These are phyloP conservation scores for Aradophagus sp. DNA, from an alignment of 1,140 invertebrate species.

Conservation along the genomic window DNA sequence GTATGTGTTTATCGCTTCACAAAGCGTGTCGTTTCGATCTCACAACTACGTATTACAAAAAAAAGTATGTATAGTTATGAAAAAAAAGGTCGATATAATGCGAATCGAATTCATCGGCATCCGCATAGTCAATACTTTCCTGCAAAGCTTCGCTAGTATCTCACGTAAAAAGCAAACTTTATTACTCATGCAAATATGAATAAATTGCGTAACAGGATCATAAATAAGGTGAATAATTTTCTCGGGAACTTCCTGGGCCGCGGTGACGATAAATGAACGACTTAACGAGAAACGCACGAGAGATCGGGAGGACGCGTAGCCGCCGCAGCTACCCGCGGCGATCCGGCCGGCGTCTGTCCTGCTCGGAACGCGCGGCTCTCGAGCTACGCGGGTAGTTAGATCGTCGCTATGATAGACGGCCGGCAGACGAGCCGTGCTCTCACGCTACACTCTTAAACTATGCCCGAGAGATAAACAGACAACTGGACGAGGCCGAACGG, in stretches of 20 bases:
- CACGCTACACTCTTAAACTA: constrained; percentile 31
- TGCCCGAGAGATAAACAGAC: constrained; percentile 33
- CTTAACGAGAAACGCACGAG: constrained; percentile 29
- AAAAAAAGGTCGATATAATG: no score
- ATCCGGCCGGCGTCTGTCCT: constrained; percentile 27
- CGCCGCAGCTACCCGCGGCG: constrained; percentile 30
- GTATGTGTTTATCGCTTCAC: no score
- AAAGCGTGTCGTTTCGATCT: no score
- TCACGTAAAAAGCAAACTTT: constrained; percentile 24
- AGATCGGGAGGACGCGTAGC: constrained; percentile 3
- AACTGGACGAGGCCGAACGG: constrained; percentile 12
- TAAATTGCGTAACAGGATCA: constrained; percentile 21
- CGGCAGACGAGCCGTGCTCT: constrained; percentile 35
- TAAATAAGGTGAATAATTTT: constrained; percentile 46
- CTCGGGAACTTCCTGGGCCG: constrained; percentile 21
- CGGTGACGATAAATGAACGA: constrained; percentile 24
- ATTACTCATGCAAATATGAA: constrained; percentile 31
- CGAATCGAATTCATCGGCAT: no score
- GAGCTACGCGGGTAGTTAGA: constrained; percentile 27
- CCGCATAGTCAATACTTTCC: no score
- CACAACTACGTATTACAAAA: no score
- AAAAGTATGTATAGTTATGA: no score
- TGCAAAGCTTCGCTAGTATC: no score
- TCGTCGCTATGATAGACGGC: constrained; percentile 37
- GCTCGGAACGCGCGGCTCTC: no score